Percentiles rank a stretch among this genome's conserved stretches.
Conservation (phyloP, 2,113 vertebrate genomes). For the Solenodon paradoxus region DNA sequence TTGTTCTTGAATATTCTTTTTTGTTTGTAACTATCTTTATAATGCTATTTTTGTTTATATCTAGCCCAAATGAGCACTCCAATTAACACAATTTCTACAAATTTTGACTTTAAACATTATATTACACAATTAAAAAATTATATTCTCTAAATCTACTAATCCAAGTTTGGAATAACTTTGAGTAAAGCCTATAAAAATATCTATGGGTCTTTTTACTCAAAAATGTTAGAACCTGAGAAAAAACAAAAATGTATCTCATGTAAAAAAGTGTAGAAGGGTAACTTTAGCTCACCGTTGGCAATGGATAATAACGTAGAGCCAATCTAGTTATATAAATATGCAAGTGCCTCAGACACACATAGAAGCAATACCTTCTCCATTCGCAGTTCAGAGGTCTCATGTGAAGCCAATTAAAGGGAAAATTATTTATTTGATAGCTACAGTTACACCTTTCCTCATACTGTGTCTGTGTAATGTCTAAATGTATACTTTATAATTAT, state of each 20-base stretch:
- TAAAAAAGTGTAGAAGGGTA: not conserved
- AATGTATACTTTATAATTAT: constrained; percentile 15
- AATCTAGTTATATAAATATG: not conserved
- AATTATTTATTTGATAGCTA: not conserved
- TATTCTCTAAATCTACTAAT: not conserved
- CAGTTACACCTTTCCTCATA: not conserved
- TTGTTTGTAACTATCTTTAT: not conserved
- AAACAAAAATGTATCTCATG: not conserved
- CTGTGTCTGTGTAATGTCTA: not conserved
- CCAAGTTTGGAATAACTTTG: not conserved
- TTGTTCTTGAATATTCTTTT: not conserved
- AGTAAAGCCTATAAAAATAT: not conserved
- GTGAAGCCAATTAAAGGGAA: constrained; percentile 39
- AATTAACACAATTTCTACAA: not conserved
- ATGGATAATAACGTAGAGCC: not conserved
- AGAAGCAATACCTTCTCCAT: not conserved
- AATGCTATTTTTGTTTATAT: not conserved
- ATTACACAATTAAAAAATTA: not conserved
- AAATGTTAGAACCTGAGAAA: not conserved
- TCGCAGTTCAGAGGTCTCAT: not conserved
- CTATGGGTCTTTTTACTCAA: fast-evolving
- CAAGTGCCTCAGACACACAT: not conserved
- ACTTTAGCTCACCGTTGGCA: not conserved
- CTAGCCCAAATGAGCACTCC: not conserved
- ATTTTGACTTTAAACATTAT: not conserved